phyloP scores from a whole-genome alignment of 2,113 vertebrate genomes.

The Trichechus manatus region DNA sequence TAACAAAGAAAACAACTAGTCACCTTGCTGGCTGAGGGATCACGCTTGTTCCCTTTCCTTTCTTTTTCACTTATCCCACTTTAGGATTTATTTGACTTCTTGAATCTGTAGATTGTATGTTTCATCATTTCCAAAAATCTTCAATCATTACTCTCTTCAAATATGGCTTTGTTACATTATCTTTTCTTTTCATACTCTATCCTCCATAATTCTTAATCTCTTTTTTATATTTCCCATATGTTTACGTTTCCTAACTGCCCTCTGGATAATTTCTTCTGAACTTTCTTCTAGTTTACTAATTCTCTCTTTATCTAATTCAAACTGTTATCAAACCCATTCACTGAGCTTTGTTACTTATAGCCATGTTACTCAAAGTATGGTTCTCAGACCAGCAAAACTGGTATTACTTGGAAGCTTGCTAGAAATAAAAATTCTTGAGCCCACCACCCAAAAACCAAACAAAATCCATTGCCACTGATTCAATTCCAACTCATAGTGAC shows the following conservation, averaged over 20 bases:
- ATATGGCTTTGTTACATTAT: background rate
- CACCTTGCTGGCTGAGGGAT: background rate
- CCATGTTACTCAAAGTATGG: background rate
- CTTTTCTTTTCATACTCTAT: background rate
- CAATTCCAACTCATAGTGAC: too few relatives aligned
- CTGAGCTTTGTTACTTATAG: background rate
- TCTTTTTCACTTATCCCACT: background rate
- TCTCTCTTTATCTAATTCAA: background rate
- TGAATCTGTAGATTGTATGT: background rate
- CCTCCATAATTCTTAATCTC: background rate
- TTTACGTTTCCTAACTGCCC: background rate
- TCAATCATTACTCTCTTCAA: background rate
- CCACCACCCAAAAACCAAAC: background rate
- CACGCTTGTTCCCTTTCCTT: background rate
- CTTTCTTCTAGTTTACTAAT: background rate
- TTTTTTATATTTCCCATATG: background rate
- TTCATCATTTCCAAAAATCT: background rate
- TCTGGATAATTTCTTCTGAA: conserved; percentile 2
- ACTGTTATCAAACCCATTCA: background rate
- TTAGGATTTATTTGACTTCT: background rate
- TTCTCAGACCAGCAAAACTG: background rate
- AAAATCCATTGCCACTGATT: too few relatives aligned
- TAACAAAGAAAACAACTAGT: background rate
- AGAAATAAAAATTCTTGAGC: background rate
- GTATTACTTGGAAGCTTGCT: background rate